Evolutionary conservation across 2,113 vertebrate genomes (phyloP).

Genomic region (Oreotrochilus melanogaster): DNA sequence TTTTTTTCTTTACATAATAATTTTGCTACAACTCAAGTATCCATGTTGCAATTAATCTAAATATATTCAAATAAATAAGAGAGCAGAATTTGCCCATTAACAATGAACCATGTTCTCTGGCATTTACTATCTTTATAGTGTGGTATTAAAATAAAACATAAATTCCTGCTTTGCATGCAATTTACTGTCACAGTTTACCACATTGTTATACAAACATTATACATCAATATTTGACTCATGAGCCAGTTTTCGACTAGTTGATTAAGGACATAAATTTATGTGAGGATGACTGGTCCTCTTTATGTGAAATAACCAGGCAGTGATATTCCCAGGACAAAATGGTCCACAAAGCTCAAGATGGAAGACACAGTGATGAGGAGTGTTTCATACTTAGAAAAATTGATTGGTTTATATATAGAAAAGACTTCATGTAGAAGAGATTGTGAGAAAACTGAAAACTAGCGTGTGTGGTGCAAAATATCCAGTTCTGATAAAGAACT

Average conservation of each 20-base stretch:
- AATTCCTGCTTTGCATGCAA: not conserved
- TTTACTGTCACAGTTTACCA: not conserved
- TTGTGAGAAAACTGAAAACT: not conserved
- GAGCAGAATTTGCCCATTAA: not conserved
- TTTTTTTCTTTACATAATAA: not conserved
- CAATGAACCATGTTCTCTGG: not conserved
- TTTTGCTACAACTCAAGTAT: not conserved
- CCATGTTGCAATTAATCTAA: not conserved
- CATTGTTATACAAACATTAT: not conserved
- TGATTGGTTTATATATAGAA: not conserved
- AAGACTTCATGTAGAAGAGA: not conserved
- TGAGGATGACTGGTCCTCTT: not conserved
- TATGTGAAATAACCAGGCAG: not conserved
- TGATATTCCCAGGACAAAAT: not conserved
- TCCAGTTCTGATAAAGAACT: not conserved
- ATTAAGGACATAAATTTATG: not conserved
- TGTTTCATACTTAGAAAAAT: not conserved
- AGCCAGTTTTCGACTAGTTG: not conserved
- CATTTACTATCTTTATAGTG: not conserved
- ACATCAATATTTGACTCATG: not conserved
- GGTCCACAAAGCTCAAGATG: not conserved
- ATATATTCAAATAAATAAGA: conserved; percentile 15
- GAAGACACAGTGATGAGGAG: not conserved
- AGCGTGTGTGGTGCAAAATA: not conserved
- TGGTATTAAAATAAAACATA: not conserved